Percentiles rank a stretch among this genome's conserved stretches.
phyloP scores from a whole-genome alignment of 2,888 invertebrate genomes.

The Eudiplozoon nipponicum region DNA sequence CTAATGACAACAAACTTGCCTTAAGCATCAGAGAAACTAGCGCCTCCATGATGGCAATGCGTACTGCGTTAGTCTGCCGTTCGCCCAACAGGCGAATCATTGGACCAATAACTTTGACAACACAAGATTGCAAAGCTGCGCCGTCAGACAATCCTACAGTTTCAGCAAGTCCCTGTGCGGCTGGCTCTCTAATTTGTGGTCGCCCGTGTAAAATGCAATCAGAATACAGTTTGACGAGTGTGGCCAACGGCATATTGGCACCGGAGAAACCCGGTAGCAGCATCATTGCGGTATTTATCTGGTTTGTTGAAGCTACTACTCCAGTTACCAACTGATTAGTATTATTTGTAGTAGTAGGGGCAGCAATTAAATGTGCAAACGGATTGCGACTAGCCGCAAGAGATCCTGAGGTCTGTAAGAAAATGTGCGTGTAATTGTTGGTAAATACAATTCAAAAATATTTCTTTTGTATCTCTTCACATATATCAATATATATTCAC shows the following conservation, averaged over 20 bases:
- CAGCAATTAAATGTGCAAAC: too few species aligned
- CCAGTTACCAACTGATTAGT: too few species aligned
- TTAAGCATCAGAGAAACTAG: constrained; percentile 60
- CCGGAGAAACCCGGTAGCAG: background rate
- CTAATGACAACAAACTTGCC: too few species aligned
- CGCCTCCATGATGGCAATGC: constrained; percentile 72
- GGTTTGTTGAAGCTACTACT: too few species aligned
- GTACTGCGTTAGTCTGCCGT: constrained; percentile 62
- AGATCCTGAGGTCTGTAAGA: too few species aligned
- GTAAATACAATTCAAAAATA: too few species aligned
- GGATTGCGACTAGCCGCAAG: too few species aligned
- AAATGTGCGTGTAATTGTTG: too few species aligned
- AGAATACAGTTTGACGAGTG: background rate
- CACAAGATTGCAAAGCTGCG: constrained; percentile 55
- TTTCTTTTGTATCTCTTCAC: too few species aligned
- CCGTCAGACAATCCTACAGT: constrained; percentile 52
- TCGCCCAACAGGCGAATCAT: constrained; percentile 81
- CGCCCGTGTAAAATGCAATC: background rate
- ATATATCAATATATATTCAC: too few species aligned
- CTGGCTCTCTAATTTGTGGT: constrained; percentile 35
- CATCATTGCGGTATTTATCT: background rate
- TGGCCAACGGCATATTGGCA: background rate
- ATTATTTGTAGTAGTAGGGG: too few species aligned
- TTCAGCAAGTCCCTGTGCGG: constrained; percentile 55
- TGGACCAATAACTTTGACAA: constrained; percentile 82